Conservation (phyloP, 2,113 vertebrate species). For the Paradoxurus hermaphroditus region DNA sequence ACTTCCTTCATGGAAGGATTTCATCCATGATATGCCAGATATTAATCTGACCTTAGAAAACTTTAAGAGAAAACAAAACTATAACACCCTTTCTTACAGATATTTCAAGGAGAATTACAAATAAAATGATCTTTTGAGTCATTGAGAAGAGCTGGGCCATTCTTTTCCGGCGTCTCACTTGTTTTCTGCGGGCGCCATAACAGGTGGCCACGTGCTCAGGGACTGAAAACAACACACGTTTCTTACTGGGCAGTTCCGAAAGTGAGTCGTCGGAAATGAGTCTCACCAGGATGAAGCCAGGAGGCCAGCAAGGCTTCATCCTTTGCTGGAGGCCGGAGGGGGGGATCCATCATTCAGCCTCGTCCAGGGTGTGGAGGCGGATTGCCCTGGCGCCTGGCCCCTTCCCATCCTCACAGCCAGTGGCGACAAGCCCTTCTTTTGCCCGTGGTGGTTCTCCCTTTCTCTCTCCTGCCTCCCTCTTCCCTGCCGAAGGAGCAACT, state of each 20-base stretch:
- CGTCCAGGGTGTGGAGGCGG: background rate
- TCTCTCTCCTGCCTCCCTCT: background rate
- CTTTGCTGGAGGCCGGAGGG: background rate
- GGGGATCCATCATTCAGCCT: background rate
- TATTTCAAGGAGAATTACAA: background rate
- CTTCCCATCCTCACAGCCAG: background rate
- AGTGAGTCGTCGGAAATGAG: background rate
- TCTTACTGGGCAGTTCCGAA: background rate
- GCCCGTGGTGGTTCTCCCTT: background rate
- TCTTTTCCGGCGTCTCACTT: background rate
- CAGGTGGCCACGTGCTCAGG: background rate
- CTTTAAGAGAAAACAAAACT: background rate
- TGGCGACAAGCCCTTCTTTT: background rate
- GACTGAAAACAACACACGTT: background rate
- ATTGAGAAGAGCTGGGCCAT: background rate
- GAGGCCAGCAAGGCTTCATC: background rate
- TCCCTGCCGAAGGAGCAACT: background rate
- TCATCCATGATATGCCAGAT: background rate
- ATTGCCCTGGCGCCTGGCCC: background rate
- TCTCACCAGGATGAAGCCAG: background rate
- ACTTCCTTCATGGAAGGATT: background rate
- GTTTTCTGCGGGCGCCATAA: background rate
- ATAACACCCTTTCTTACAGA: background rate
- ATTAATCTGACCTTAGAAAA: background rate
- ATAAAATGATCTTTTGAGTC: background rate